Evolutionary conservation across 2,888 invertebrate genomes (phyloP), one percentile per base, ranked within the genome.

Genomic region (Lasioglossum malachurum): DNA sequence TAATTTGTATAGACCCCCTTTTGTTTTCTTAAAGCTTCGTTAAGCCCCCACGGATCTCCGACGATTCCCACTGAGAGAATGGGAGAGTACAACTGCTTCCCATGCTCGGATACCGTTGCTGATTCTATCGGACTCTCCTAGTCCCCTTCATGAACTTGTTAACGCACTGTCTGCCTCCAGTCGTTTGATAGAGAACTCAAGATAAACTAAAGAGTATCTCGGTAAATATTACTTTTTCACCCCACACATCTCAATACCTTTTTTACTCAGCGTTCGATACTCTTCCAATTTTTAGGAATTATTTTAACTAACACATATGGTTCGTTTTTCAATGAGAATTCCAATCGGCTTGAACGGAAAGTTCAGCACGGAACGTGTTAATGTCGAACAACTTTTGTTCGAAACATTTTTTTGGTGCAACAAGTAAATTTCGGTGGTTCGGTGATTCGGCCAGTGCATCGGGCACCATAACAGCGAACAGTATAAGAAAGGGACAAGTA

Each of bases 1-100:
- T 75, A 83, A 83, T 83, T 83, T 69, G 38, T 31, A 74, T n/a
- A 46, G 14, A 16, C 71, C 19, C 46, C 46, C 57, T 77, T 72
- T 27, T 76, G 60, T 72, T 83, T 80, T 69, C 38, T 75, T 38
- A 23, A 71, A 79, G 75, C 74, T 31, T 71, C 57, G 57, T 83
- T 83, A 71, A 83, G 64, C 79, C 23, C 74, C 16, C 35, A 35
- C 69, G 74, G 23, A 60, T 31, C 31, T 46, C 46, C 31, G 64
- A 19, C 76, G 71, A 71, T 41, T n/a, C 5, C 57, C 41, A 5
- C 14, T 5, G n/a, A 41, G n/a, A 41, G 41, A 71, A 71, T n/a
- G 41, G 71, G 7, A 41, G 2, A 38, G 14, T 71, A 71, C 38
- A 71, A n/a, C 71, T 38, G 69, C 38, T 38, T 23, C 23, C 69